Percentiles rank a stretch among this genome's conserved stretches.
Conservation (phyloP, 1,140 invertebrate species). For the Apis dorsata region DNA sequence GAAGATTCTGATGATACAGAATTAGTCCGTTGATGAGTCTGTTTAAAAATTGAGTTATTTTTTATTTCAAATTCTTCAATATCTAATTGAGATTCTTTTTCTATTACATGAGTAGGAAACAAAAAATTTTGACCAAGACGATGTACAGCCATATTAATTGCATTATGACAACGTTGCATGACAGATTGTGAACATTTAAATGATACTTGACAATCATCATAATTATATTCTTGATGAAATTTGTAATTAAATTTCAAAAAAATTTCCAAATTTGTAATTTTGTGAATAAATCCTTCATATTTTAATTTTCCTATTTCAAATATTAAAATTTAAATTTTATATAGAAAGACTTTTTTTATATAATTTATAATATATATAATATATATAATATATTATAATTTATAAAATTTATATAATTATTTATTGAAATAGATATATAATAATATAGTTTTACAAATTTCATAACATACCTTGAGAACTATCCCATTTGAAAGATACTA, state of each 20-base stretch:
- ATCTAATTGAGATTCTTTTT: slow-evolving; percentile 70
- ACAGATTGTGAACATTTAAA: slow-evolving; percentile 82
- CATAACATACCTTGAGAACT: slow-evolving; percentile 61
- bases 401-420: not conserved
- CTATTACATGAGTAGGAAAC: slow-evolving; percentile 82
- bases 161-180: slow-evolving; percentile 84
- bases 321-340: slow-evolving; percentile 29
- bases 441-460: not conserved
- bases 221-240: slow-evolving; percentile 86
- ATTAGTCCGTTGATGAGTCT: slow-evolving; percentile 42
- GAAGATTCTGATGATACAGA: slow-evolving; percentile 54
- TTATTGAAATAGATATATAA: not conserved
- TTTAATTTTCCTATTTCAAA: slow-evolving; percentile 66
- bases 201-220: slow-evolving; percentile 83
- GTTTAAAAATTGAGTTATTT: slow-evolving; percentile 31
- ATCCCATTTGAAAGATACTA: slow-evolving; percentile 77
- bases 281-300: slow-evolving; percentile 91
- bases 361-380: slow-evolving; percentile 35
- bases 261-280: slow-evolving; percentile 84
- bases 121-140: slow-evolving; percentile 83
- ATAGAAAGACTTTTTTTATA: not conserved
- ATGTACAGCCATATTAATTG: slow-evolving; percentile 81
- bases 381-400: not conserved
- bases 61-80: slow-evolving; percentile 66
- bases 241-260: slow-evolving; percentile 86